These are phyloP conservation scores for Tenthredo distinguenda DNA, from an alignment of 2,888 invertebrate species.

Conservation along the genomic window DNA sequence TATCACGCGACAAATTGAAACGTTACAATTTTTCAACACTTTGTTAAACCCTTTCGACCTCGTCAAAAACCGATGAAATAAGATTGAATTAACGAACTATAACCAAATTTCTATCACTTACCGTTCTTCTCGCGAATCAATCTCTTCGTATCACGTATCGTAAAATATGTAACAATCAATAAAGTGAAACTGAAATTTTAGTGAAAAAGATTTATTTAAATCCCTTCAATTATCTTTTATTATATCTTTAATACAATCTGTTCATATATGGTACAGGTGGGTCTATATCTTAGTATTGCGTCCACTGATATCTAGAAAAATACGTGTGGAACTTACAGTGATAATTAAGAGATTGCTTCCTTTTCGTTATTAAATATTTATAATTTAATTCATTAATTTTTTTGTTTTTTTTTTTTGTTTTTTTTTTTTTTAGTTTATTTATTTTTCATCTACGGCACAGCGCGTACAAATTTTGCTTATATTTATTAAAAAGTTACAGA, in stretches of 20 bases:
- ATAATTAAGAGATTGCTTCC: constrained; percentile 25
- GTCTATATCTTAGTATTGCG: constrained; percentile 9
- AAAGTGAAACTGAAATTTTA: background rate
- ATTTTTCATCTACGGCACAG: background rate
- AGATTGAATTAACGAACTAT: no score
- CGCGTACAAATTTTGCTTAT: constrained; percentile 4
- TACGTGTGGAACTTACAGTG: constrained; percentile 24
- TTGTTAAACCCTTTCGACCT: background rate
- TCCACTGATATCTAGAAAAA: constrained; percentile 38
- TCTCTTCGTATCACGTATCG: no score
- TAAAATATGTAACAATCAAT: background rate
- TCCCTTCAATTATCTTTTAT: constrained; percentile 26
- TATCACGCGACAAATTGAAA: background rate
- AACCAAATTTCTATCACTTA: no score
- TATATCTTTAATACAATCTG: constrained; percentile 4
- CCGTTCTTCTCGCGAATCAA: no score
- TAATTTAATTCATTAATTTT: background rate
- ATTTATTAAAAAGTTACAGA: constrained; percentile 16
- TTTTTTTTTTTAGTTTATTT: background rate
- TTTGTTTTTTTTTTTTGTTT: background rate
- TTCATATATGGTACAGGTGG: constrained; percentile 12
- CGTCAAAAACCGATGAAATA: no score
- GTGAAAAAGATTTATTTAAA: constrained; percentile 3
- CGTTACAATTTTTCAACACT: background rate
- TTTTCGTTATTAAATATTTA: constrained; percentile 23